Evolutionary conservation across 1,140 invertebrate species (phyloP).

Genomic region (Habropoda laboriosa): DNA sequence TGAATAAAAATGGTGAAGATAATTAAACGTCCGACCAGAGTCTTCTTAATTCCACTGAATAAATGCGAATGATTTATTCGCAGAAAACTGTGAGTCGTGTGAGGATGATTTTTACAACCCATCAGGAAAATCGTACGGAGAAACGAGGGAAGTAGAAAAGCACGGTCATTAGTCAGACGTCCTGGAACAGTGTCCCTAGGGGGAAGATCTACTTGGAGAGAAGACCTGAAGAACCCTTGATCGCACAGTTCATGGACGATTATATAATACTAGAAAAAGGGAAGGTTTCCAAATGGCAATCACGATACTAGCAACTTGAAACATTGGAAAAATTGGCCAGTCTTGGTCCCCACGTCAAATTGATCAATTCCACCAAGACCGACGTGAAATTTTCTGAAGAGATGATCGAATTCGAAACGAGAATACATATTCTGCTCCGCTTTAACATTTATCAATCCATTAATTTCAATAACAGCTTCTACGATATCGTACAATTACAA

Average conservation of each 20-base stretch:
- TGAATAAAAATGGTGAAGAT: too few relatives aligned
- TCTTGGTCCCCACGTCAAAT: background rate
- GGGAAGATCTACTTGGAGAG: slow-evolving; percentile 7
- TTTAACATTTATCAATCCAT: too few relatives aligned
- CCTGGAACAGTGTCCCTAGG: background rate
- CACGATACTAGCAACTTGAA: background rate
- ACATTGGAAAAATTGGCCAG: background rate
- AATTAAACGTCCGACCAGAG: background rate
- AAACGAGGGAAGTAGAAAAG: slow-evolving; percentile 17
- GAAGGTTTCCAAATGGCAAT: background rate
- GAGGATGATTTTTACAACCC: slow-evolving; percentile 10
- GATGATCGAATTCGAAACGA: too few relatives aligned
- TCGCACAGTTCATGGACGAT: background rate
- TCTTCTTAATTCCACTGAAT: background rate
- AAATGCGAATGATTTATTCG: background rate
- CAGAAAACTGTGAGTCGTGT: too few relatives aligned
- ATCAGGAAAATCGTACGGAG: background rate
- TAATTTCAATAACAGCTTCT: too few relatives aligned
- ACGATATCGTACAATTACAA: too few relatives aligned
- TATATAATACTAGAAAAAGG: background rate
- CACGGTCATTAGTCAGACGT: slow-evolving; percentile 25
- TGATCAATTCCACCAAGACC: too few relatives aligned
- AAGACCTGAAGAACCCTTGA: background rate
- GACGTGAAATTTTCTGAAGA: too few relatives aligned
- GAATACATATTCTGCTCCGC: too few relatives aligned